These are phyloP conservation scores for Achatina immaculata DNA, from an alignment of 1,140 invertebrate species.

Conservation along the genomic window DNA sequence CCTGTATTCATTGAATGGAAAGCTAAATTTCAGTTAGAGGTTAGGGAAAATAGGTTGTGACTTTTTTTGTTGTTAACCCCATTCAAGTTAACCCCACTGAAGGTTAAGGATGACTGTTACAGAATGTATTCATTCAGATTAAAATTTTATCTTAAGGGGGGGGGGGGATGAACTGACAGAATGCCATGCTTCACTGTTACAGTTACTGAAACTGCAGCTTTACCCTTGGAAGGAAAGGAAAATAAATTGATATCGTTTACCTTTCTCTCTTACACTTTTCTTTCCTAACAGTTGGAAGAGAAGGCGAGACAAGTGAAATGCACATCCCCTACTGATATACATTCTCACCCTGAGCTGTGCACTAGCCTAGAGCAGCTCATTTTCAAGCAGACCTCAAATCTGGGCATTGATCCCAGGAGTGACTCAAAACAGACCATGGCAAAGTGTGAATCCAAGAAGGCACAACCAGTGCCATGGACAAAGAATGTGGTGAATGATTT, in stretches of 20 bases:
- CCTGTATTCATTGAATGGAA: no score
- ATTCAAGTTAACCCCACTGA: no score
- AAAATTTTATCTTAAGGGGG: no score
- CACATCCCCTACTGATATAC: not conserved
- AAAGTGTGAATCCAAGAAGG: constrained; percentile 5
- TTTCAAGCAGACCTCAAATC: not conserved
- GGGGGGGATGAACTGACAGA: no score
- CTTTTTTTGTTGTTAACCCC: no score
- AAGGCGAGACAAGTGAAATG: constrained; percentile 50
- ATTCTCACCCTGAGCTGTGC: not conserved
- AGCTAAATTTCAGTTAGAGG: no score
- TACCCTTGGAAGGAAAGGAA: not conserved
- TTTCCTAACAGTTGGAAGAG: constrained; percentile 55
- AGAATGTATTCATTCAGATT: no score
- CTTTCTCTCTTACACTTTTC: not conserved
- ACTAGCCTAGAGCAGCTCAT: not conserved
- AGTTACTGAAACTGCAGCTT: not conserved
- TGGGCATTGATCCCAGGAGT: not conserved
- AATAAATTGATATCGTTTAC: not conserved
- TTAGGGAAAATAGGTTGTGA: no score
- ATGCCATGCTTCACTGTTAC: no score
- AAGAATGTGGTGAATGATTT: not conserved
- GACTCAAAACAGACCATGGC: not conserved
- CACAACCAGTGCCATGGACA: not conserved
- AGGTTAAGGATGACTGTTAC: no score